Evolutionary conservation across 2,113 vertebrate species (phyloP), one percentile per base, ranked within the genome.

Genomic region (Anser cygnoides): DNA sequence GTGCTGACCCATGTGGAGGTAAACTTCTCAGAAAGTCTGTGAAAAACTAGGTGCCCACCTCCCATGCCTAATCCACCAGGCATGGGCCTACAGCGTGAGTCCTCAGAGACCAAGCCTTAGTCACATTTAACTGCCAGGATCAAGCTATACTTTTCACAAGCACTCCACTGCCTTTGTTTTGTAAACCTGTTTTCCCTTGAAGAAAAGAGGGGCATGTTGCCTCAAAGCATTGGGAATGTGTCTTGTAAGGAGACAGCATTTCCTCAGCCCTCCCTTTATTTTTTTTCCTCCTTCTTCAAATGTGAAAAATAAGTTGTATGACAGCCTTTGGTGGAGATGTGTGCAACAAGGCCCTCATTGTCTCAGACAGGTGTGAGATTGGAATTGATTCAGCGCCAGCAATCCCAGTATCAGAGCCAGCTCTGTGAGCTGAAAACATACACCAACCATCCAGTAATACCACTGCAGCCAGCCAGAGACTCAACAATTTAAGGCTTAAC

Each of bases 351-450:
- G 98, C 96, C 73, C 92, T 97, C 98, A 98, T 98, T 98, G 98
- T 98, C 97, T 98, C 96, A 95, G 98, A 94, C 98, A 98, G 98
- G 98, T 98, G 98, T 98, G 98, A 98, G 98, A 98, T 96, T 97
- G 97, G 97, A 96, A 81, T 94, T 96, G 98, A 95, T 68, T 33
- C 28, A 8, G 91, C 7, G 98, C 98, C 98, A 98, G 84, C 91
- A 93, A 71, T 54, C 90, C 95, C 88, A 88, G 96, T 95, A 87
- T 95, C 93, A 73, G 97, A 97, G 98, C 98, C 98, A 98, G 98
- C 97, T 92, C 98, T 68, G 93, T 12, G 95, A 98, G 97, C 96
- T 86, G 97, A 97, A 98, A 98, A 97, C 98, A 96, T 85, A 95
- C 97, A 90, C 67, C 96, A 93, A 82, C 85, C 96, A 97, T 97